Evolutionary conservation across 2,888 invertebrate species (phyloP).

Genomic region (Synergus umbraculus): DNA sequence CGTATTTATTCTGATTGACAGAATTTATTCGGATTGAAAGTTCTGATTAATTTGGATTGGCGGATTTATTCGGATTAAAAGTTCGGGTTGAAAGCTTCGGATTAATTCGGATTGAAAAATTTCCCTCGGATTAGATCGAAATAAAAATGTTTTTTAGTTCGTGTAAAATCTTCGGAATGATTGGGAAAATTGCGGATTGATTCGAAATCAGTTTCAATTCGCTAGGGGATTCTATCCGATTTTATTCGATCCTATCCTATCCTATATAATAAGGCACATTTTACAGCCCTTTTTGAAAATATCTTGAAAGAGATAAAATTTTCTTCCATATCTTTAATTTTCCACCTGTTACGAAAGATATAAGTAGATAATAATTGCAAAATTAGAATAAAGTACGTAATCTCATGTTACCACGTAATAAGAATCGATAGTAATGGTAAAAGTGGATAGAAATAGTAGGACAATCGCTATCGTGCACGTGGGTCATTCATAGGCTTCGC

Average conservation of each 20-base stretch:
- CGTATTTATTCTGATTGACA: too few species aligned
- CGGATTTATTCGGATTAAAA: too few species aligned
- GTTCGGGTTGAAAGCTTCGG: too few species aligned
- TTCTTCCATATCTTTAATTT: background rate
- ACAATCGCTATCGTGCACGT: conserved; percentile 17
- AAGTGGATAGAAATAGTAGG: background rate
- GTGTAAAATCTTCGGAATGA: too few species aligned
- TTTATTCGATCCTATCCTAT: background rate
- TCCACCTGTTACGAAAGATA: background rate
- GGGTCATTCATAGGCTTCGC: conserved; percentile 20
- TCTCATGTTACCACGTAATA: conserved; percentile 5
- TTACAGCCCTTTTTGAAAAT: background rate
- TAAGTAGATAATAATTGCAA: background rate
- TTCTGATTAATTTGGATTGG: too few species aligned
- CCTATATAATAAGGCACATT: background rate
- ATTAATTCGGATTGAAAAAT: too few species aligned
- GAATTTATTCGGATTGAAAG: too few species aligned
- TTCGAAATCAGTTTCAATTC: too few species aligned
- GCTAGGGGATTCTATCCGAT: background rate
- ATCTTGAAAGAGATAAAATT: background rate
- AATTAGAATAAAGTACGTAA: background rate
- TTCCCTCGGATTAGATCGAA: too few species aligned
- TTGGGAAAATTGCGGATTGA: too few species aligned
- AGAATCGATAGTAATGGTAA: conserved; percentile 4
- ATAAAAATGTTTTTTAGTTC: too few species aligned